These are phyloP conservation scores for Lepidocyrtinus sp. DNA, from an alignment of 2,888 invertebrate species.

Conservation along the genomic window DNA sequence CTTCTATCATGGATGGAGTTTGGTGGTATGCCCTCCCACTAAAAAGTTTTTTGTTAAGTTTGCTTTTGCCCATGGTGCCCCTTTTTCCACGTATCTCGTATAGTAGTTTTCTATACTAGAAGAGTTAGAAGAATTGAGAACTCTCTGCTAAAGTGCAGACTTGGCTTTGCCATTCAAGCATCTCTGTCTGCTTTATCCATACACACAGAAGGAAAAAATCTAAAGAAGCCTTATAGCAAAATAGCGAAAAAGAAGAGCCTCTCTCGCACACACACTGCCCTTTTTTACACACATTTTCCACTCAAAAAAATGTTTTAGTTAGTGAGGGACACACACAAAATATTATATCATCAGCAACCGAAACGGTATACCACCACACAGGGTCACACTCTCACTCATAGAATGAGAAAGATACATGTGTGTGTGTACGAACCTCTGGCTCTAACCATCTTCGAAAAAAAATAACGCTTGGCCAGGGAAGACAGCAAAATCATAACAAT, in stretches of 20 bases:
- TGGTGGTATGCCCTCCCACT: conserved; percentile 11
- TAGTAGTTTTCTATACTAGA: not conserved
- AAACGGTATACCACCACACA: conserved; percentile 13
- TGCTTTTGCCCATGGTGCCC: conserved; percentile 3
- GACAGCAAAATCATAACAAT: too few relatives aligned
- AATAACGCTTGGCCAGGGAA: not conserved
- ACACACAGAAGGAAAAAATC: not conserved
- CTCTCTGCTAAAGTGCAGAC: not conserved
- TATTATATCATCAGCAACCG: conserved; percentile 7
- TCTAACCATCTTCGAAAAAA: not conserved
- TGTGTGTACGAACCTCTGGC: not conserved
- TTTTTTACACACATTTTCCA: conserved; percentile 7
- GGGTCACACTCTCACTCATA: conserved; percentile 6
- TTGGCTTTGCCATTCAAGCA: not conserved
- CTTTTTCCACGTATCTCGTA: conserved; percentile 8
- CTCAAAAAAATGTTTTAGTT: not conserved
- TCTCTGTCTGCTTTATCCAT: not conserved
- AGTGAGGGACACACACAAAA: conserved; percentile 6
- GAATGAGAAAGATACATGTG: conserved; percentile 1
- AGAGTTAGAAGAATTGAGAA: not conserved
- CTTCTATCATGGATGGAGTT: conserved; percentile 10
- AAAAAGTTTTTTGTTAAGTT: not conserved
- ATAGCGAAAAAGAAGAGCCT: not conserved
- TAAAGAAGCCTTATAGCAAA: not conserved
- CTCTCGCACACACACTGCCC: not conserved